These are phyloP conservation scores for Apaloderma vittatum DNA, from an alignment of 2,113 vertebrate genomes.

Conservation along the genomic window DNA sequence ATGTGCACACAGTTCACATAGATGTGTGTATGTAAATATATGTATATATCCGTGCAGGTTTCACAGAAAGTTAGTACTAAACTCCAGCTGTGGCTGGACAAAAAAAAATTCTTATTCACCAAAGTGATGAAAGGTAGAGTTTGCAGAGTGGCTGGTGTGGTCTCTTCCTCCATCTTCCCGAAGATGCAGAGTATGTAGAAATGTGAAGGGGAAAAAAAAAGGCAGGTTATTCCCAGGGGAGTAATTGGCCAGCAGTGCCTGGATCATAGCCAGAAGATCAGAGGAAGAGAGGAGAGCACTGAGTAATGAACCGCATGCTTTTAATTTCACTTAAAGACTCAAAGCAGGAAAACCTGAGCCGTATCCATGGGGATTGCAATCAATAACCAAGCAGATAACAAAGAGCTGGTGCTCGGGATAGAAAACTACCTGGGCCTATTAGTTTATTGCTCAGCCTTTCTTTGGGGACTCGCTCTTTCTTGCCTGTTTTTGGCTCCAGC, in stretches of 20 bases:
- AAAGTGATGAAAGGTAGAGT: neutral
- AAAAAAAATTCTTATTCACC: neutral
- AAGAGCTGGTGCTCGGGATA: constrained; percentile 45
- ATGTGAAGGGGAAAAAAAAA: neutral
- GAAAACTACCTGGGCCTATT: constrained; percentile 57
- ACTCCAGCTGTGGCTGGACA: neutral
- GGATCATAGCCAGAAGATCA: constrained; percentile 51
- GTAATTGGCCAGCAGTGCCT: constrained; percentile 60
- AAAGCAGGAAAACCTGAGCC: constrained; percentile 73
- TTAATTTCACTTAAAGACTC: constrained; percentile 78
- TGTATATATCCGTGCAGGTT: neutral
- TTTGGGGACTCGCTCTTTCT: neutral
- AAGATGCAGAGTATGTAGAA: constrained; percentile 54
- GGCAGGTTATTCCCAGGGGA: constrained; percentile 39
- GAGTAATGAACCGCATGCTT: constrained; percentile 70
- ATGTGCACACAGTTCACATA: neutral
- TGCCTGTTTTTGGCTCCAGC: constrained; percentile 25
- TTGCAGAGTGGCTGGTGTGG: neutral
- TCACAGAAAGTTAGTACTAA: neutral
- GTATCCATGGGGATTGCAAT: constrained; percentile 70
- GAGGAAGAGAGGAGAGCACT: constrained; percentile 19
- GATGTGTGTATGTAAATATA: neutral
- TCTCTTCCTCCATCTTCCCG: constrained; percentile 30
- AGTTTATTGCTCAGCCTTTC: constrained; percentile 64
- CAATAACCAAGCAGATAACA: constrained; percentile 74